A percentile compares a stretch with the other conserved stretches of the same genome.
Evolutionary conservation across 2,797 vertebrate species (phyloP).

Genomic region (Galago senegalensis): DNA sequence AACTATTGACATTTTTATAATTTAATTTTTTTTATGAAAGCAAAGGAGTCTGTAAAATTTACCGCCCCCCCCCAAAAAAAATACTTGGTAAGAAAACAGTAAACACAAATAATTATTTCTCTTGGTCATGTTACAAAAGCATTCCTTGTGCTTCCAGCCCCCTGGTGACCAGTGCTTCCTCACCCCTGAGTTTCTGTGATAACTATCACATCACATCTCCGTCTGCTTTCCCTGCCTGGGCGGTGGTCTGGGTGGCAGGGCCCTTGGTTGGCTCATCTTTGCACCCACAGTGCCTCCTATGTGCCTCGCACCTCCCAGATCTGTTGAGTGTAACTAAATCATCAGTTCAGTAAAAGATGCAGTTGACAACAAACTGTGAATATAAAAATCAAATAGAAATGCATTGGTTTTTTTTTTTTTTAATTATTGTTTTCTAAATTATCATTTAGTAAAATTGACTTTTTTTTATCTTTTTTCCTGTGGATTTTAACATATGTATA

Average conservation of each 20-base stretch:
- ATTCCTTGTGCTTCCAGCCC: not conserved
- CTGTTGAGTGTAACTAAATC: fast-evolving
- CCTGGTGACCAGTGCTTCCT: no score
- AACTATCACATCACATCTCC: not conserved
- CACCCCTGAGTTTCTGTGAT: not conserved
- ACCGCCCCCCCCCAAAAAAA: fast-evolving
- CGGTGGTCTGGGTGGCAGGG: not conserved
- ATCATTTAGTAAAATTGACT: not conserved
- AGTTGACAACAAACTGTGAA: no score
- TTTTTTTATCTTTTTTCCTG: not conserved
- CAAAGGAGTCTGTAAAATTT: not conserved
- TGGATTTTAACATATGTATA: not conserved
- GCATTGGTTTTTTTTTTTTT: not conserved
- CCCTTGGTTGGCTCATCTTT: not conserved
- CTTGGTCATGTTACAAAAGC: not conserved
- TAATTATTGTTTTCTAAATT: not conserved
- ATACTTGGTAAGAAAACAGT: not conserved
- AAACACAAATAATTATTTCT: not conserved
- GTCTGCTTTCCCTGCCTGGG: not conserved
- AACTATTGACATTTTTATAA: not conserved
- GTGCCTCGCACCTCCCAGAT: not conserved
- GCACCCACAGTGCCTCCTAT: fast-evolving
- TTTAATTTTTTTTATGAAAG: not conserved
- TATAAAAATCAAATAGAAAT: not conserved
- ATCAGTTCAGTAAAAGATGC: not conserved